Evolutionary conservation across 2,113 vertebrate genomes (phyloP).

Genomic region (Callorhinus ursinus): DNA sequence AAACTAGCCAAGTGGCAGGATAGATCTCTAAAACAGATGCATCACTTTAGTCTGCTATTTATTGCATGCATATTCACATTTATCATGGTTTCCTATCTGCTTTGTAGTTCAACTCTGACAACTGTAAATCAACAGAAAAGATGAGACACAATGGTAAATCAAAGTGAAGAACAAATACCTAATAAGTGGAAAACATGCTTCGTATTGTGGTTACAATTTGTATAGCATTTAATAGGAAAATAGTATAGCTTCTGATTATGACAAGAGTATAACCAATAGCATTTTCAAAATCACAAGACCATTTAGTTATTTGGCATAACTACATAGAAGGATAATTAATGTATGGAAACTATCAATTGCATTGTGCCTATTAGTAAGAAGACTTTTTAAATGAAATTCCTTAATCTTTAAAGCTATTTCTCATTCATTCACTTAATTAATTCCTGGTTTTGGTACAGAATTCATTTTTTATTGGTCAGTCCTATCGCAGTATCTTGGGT

Average conservation of each 20-base stretch:
- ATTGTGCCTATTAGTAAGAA: not conserved
- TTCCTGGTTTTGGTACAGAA: slow-evolving; percentile 18
- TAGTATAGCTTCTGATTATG: not conserved
- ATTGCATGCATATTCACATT: not conserved
- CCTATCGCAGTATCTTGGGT: slow-evolving; percentile 56
- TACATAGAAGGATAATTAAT: slow-evolving; percentile 43
- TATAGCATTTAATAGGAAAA: slow-evolving; percentile 37
- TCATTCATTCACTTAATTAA: slow-evolving; percentile 15
- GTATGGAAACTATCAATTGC: slow-evolving; percentile 23
- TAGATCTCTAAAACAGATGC: slow-evolving; percentile 44
- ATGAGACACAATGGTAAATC: slow-evolving; percentile 40
- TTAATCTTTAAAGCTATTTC: slow-evolving; percentile 14
- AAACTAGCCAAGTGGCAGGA: slow-evolving; percentile 49
- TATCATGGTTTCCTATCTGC: slow-evolving; percentile 36
- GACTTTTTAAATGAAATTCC: slow-evolving; percentile 35
- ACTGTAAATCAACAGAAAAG: slow-evolving; percentile 57
- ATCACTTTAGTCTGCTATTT: slow-evolving; percentile 15
- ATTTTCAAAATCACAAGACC: slow-evolving; percentile 30
- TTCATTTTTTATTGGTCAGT: not conserved
- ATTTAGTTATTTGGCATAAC: slow-evolving; percentile 44
- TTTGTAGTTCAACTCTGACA: slow-evolving; percentile 55
- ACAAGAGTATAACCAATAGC: slow-evolving; percentile 2
- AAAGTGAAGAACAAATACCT: slow-evolving; percentile 59
- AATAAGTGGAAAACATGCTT: slow-evolving; percentile 40
- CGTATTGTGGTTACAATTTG: slow-evolving; percentile 43